Base-by-base conservation (phyloP, 2,797 vertebrate species). In the Orientallactaga sibirica region DNA sequence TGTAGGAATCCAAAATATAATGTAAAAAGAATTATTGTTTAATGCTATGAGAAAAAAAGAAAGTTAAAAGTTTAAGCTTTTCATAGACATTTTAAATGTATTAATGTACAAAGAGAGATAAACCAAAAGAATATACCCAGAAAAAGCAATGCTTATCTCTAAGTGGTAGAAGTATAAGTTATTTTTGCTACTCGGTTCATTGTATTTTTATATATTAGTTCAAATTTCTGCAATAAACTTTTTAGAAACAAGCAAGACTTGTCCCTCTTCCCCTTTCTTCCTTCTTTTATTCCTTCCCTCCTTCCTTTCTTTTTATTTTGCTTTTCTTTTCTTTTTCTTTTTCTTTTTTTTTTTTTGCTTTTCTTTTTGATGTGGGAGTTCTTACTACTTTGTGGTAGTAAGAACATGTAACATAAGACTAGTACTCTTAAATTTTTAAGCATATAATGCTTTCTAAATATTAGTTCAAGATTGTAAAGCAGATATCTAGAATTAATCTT, bases 11-110 rank as follows among this genome's bases (percentile, higher is more conserved):
- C 19, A 80, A 43, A 52, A 33, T 77, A 33, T 41, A 27, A 74
- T 61, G 24, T 77, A 77, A 77, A 87, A 88, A 62, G 16, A 90
- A 93, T 79, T 22, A 78, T 2, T 33, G 0, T 81, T 62, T 66
- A 41, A 55, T 52, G 48, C 2, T 48, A 77, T 68, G 1, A 16
- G 20, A 33, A 77, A 64, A 66, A 93, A 85, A 93, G 12, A 70
- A 22, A 88, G 12, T 87, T 71, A 78, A 86, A 91, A 74, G 15
- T 86, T 92, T 61, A 29, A 7, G 0, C 64, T 92, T 29, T 4
- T 43, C 15, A 11, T 6, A 88, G 87, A 74, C 81, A 52, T 87
- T 95, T 88, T 64, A 71, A 82, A 67, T 77, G 27, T 41, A 66
- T 86, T 85, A 77, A 12, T 11, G 5, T 61, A 52, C 4, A 76